Percentiles rank a stretch among this genome's conserved stretches.
Conservation (phyloP, 2,888 invertebrate species). For the Uropetala carovei region DNA sequence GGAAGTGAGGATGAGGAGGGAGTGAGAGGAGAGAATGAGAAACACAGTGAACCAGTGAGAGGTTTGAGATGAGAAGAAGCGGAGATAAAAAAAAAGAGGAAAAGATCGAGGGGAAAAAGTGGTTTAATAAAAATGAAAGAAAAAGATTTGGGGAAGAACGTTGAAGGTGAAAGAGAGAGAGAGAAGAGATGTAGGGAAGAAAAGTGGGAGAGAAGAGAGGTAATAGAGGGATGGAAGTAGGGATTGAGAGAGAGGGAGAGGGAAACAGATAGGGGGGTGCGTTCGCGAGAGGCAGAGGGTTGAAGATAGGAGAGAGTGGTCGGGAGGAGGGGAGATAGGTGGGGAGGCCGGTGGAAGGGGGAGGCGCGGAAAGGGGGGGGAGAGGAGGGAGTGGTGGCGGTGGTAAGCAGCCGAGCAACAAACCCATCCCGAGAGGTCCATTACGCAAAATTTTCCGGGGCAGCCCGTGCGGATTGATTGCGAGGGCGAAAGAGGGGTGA, state of each 20-base stretch:
- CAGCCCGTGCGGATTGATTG: constrained; percentile 62
- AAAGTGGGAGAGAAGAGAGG: not conserved
- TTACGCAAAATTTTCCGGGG: constrained; percentile 60
- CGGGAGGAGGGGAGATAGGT: not conserved
- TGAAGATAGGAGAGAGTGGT: not conserved
- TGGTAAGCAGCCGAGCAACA: constrained; percentile 59
- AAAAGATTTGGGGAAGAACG: not conserved
- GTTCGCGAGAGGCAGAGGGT: not conserved
- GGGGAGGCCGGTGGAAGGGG: not conserved
- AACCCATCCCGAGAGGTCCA: constrained; percentile 63
- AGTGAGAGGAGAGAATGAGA: not conserved
- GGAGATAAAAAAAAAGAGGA: not conserved
- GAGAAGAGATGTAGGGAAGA: not conserved
- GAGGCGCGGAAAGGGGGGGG: not conserved
- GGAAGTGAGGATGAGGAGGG: too few species aligned
- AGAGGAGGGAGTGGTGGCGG: not conserved
- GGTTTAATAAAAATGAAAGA: not conserved
- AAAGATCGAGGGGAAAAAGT: not conserved
- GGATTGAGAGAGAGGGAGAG: too few species aligned
- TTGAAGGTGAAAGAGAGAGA: not conserved
- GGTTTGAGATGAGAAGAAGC: too few species aligned
- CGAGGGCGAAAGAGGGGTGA: constrained; percentile 38
- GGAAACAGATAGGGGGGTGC: too few species aligned
- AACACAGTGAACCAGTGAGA: too few species aligned
- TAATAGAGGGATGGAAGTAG: not conserved